A percentile compares a stretch with the other conserved stretches of the same genome.
Evolutionary conservation across 2,113 vertebrate genomes (phyloP).

Genomic region (Gallinago jamesoni): DNA sequence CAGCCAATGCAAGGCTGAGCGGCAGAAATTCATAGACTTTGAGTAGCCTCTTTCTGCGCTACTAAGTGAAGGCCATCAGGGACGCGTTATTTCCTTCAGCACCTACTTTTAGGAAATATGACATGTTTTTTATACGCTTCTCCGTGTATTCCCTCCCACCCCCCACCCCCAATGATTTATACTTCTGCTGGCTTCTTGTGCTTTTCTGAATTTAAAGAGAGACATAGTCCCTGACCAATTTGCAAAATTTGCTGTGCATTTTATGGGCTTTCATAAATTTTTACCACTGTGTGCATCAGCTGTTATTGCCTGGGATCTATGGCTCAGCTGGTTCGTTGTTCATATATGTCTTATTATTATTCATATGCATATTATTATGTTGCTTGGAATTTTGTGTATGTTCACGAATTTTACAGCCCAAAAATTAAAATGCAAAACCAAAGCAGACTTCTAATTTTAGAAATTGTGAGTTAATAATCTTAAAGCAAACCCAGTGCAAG

Average conservation of each 20-base stretch:
- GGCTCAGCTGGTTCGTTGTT: background rate
- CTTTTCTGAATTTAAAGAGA: background rate
- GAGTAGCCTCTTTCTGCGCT: background rate
- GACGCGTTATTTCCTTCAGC: background rate
- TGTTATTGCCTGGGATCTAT: background rate
- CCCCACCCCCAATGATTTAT: background rate
- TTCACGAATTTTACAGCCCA: background rate
- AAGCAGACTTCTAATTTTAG: background rate
- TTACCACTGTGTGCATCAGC: background rate
- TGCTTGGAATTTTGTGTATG: background rate
- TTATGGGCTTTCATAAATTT: background rate
- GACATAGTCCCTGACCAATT: background rate
- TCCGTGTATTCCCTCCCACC: background rate
- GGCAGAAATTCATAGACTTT: background rate
- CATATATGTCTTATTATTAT: background rate
- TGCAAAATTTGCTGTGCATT: background rate
- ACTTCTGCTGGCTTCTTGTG: background rate
- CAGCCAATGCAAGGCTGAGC: fast-evolving
- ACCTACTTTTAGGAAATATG: background rate
- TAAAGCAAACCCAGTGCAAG: background rate
- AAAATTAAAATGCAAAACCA: background rate
- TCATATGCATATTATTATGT: background rate
- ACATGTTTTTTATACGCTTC: background rate
- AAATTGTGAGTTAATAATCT: background rate
- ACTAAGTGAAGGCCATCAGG: background rate